phyloP scores from a whole-genome alignment of 2,113 vertebrate species.

The Clarias magur region DNA sequence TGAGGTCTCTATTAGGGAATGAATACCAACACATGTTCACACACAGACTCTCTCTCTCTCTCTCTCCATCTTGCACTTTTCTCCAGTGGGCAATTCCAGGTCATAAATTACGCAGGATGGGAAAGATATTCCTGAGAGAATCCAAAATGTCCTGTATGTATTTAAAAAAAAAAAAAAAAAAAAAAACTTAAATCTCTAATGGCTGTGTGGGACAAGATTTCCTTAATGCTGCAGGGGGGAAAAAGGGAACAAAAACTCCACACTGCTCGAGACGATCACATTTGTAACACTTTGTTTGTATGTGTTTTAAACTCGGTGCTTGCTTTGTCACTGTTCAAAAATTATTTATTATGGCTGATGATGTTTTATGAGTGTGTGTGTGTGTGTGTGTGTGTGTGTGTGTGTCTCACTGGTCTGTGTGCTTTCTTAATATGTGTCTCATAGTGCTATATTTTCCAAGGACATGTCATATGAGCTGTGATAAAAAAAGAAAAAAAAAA shows the following conservation, averaged over 20 bases:
- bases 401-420: not conserved
- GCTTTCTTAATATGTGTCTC: constrained; percentile 9
- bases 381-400: not conserved
- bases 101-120: constrained; percentile 5
- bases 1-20: not conserved
- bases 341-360: constrained; percentile 27
- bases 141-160: not conserved
- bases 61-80: not conserved
- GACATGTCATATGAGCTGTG: constrained; percentile 1
- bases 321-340: constrained; percentile 3
- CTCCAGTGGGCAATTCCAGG: not conserved
- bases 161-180: not conserved
- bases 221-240: not conserved
- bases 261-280: not conserved
- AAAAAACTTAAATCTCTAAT: not conserved
- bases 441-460: not conserved
- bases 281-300: not conserved
- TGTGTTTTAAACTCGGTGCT: not conserved
- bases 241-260: not conserved
- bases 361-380: not conserved
- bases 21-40: not conserved
- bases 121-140: constrained; percentile 18
- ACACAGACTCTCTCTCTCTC: not conserved
- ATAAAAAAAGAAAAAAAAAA: not conserved
- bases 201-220: not conserved